These are phyloP conservation scores for Lordiphosa stackelbergi DNA, from an alignment of 1,140 invertebrate species.

Conservation along the genomic window DNA sequence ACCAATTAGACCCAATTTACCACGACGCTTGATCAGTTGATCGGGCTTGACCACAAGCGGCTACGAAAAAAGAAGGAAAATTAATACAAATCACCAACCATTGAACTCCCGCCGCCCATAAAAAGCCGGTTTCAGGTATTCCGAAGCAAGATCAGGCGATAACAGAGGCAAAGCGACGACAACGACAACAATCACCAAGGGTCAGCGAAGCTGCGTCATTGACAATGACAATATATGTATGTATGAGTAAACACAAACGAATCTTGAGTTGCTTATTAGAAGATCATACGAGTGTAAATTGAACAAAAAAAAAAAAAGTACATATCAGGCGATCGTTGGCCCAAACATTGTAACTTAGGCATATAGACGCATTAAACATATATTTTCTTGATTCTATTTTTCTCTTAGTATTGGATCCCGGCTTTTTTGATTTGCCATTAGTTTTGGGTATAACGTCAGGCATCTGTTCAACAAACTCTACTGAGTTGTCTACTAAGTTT, in stretches of 20 bases:
- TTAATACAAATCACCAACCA: constrained; percentile 30
- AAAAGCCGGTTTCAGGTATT: constrained; percentile 26
- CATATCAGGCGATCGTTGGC: constrained; percentile 20
- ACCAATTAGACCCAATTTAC: constrained; percentile 97
- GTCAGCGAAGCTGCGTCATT: constrained; percentile 59
- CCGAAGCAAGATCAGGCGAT: constrained; percentile 38
- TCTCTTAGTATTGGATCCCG: too few species aligned
- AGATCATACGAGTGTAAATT: constrained; percentile 70
- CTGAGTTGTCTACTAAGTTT: too few species aligned
- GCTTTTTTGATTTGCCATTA: too few species aligned
- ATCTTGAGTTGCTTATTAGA: constrained; percentile 41
- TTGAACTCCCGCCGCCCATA: constrained; percentile 36
- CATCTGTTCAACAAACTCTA: too few species aligned
- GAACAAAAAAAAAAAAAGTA: constrained; percentile 22
- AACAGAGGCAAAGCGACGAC: constrained; percentile 9
- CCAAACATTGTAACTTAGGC: constrained; percentile 14
- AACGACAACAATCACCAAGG: constrained; percentile 35
- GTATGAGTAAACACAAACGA: constrained; percentile 20
- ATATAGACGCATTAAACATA: too few species aligned
- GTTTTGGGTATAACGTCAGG: too few species aligned
- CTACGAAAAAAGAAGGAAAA: constrained; percentile 76
- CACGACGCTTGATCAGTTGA: constrained; percentile 98
- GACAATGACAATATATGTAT: constrained; percentile 54
- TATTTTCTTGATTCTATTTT: too few species aligned
- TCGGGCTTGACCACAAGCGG: constrained; percentile 98